phyloP scores from a whole-genome alignment of 2,113 vertebrate species.

The Myrmophylax atrothorax region DNA sequence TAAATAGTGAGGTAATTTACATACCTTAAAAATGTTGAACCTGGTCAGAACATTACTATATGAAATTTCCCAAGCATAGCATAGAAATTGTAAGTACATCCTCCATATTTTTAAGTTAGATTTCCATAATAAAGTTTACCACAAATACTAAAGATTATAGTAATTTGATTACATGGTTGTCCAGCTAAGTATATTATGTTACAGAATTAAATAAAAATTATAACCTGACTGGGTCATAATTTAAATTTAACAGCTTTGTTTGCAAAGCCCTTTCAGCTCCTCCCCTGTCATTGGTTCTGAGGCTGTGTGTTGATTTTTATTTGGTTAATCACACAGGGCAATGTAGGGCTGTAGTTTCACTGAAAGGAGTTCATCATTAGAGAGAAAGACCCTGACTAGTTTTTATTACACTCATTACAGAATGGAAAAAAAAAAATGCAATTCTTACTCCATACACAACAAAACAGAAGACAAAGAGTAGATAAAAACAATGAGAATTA shows the following conservation, averaged over 20 bases:
- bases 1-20: neutral
- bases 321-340: too few species aligned
- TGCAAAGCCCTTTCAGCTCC: too few species aligned
- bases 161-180: neutral
- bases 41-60: neutral
- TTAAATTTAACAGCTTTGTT: neutral
- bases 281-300: too few species aligned
- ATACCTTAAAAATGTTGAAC: neutral
- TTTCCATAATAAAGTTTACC: neutral
- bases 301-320: too few species aligned
- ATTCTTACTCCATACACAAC: neutral
- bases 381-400: neutral
- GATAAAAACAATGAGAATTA: neutral
- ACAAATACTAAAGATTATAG: neutral
- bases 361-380: neutral
- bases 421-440: neutral
- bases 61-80: neutral
- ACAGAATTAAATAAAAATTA: neutral
- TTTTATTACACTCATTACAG: neutral
- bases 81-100: neutral
- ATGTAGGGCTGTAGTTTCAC: neutral
- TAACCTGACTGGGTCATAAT: neutral
- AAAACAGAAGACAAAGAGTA: neutral
- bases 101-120: neutral
- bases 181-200: neutral